phyloP scores from a whole-genome alignment of 2,113 vertebrate species.

The Halichoeres trimaculatus region DNA sequence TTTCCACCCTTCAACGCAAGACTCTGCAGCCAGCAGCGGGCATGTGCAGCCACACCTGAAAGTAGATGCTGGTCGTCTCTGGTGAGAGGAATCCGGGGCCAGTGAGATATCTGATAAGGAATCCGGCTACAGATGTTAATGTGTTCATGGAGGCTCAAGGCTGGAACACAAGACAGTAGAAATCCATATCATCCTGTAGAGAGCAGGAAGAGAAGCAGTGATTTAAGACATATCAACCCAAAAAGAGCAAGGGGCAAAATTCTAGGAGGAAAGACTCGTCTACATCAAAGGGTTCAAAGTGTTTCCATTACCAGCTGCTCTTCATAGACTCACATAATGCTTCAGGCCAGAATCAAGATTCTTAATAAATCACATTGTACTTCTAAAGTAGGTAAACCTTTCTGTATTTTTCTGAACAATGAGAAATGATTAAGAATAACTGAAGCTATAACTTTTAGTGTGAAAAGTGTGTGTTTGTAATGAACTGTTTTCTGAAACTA shows the following conservation, averaged over 20 bases:
- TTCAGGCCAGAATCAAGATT: not conserved
- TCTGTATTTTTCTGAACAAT: not conserved
- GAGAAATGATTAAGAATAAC: not conserved
- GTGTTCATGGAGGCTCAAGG: constrained; percentile 71
- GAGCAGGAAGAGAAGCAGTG: constrained; percentile 58
- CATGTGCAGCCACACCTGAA: constrained; percentile 47
- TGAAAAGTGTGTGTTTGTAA: too few species aligned
- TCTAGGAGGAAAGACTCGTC: constrained; percentile 54
- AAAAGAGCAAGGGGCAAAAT: constrained; percentile 29
- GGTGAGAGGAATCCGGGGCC: constrained; percentile 12
- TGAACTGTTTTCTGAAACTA: too few species aligned
- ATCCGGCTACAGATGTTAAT: constrained; percentile 67
- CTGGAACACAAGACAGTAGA: constrained; percentile 68
- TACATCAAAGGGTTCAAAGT: constrained; percentile 55
- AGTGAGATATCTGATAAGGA: constrained; percentile 67
- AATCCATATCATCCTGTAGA: constrained; percentile 78
- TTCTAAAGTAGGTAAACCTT: not conserved
- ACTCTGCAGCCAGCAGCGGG: constrained; percentile 46
- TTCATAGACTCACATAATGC: constrained; percentile 27
- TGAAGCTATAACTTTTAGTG: not conserved
- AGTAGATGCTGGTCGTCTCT: constrained; percentile 34
- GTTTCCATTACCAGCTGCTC: constrained; percentile 51
- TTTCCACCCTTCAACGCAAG: constrained; percentile 45
- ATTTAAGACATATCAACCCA: constrained; percentile 65
- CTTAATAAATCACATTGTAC: not conserved